Percentiles rank a stretch among this genome's conserved stretches.
These are phyloP conservation scores for Pachyramphus minor DNA, from an alignment of 2,113 vertebrate genomes.

Conservation along the genomic window DNA sequence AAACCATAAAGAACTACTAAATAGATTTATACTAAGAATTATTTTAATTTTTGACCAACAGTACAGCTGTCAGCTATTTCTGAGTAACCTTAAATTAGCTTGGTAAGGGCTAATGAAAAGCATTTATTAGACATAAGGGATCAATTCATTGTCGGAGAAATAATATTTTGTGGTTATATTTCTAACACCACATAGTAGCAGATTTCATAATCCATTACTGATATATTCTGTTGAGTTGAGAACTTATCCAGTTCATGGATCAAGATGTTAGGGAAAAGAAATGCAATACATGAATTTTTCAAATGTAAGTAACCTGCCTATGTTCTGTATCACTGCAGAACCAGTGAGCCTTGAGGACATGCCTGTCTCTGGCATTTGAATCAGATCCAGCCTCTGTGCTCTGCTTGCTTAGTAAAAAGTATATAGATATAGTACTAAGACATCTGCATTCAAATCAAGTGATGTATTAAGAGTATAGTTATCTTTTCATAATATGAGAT, in stretches of 20 bases:
- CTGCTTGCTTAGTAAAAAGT: background rate
- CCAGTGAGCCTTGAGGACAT: background rate
- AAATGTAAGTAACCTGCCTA: background rate
- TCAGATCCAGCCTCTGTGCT: background rate
- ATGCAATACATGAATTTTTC: background rate
- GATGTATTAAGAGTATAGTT: background rate
- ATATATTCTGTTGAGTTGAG: background rate
- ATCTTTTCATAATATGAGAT: background rate
- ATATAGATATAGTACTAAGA: background rate
- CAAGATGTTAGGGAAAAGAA: background rate
- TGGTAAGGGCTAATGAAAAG: background rate
- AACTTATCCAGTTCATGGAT: background rate
- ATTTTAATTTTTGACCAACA: background rate
- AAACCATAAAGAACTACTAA: background rate
- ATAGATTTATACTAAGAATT: background rate
- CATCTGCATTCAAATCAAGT: background rate
- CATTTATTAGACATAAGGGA: background rate
- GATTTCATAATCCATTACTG: background rate
- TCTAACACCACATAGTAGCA: background rate
- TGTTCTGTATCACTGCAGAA: background rate
- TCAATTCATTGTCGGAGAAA: background rate
- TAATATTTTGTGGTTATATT: background rate
- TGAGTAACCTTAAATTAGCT: background rate
- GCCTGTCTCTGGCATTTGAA: background rate
- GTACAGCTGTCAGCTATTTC: background rate